Conservation (phyloP, 2,797 vertebrate species). For the Lithobates pipiens region DNA sequence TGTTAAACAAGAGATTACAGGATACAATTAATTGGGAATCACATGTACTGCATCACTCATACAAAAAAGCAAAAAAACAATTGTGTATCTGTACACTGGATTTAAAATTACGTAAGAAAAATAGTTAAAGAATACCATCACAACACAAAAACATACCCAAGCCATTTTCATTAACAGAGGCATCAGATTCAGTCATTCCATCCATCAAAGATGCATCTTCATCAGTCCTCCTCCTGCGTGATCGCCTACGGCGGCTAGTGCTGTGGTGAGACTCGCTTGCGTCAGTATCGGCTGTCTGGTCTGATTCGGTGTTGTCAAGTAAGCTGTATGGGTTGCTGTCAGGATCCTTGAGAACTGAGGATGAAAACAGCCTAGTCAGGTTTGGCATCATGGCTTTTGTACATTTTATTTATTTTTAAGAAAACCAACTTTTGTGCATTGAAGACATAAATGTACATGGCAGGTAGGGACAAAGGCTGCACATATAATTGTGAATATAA, state of each 20-base stretch:
- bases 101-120: too few relatives aligned
- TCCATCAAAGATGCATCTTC: slow-evolving; percentile 94
- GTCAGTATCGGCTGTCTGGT: slow-evolving; percentile 96
- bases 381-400: too few relatives aligned
- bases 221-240: slow-evolving; percentile 94
- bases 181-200: slow-evolving; percentile 95
- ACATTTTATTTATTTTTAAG: too few relatives aligned
- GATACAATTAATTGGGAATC: too few relatives aligned
- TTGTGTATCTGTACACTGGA: too few relatives aligned
- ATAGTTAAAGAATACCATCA: neutral
- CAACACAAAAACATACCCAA: slow-evolving; percentile 82
- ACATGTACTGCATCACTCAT: too few relatives aligned
- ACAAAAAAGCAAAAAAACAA: too few relatives aligned
- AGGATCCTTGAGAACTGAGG: slow-evolving; percentile 85
- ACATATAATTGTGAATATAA: too few relatives aligned
- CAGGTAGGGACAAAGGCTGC: too few relatives aligned
- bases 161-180: slow-evolving; percentile 96
- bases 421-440: too few relatives aligned
- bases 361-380: slow-evolving; percentile 31
- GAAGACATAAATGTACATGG: too few relatives aligned
- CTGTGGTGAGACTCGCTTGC: slow-evolving; percentile 93
- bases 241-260: slow-evolving; percentile 89
- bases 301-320: slow-evolving; percentile 94
- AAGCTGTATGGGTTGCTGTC: slow-evolving; percentile 90
- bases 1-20: too few relatives aligned